Evolutionary conservation across 2,888 invertebrate species (phyloP).

Genomic region (Cheilosia vulpina): DNA sequence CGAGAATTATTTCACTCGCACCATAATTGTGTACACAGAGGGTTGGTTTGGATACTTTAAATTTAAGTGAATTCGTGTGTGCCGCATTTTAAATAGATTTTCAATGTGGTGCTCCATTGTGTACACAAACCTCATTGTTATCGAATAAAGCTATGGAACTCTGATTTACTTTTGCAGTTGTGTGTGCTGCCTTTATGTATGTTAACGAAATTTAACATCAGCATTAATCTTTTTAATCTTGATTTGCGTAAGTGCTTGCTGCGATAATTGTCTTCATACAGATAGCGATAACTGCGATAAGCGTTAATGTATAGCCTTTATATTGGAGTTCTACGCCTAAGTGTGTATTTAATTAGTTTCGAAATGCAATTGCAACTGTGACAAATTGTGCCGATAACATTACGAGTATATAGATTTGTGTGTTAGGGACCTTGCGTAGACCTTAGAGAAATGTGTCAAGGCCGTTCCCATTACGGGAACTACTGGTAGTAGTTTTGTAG

Average conservation of each 20-base stretch:
- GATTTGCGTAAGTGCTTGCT: slow-evolving; percentile 4
- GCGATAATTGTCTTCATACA: not conserved
- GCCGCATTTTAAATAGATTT: slow-evolving; percentile 16
- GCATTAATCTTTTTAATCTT: not conserved
- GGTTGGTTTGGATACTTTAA: slow-evolving; percentile 9
- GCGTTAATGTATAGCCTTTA: no score
- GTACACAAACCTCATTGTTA: slow-evolving; percentile 14
- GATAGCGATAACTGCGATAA: not conserved
- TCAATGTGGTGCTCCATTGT: slow-evolving; percentile 18
- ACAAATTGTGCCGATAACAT: not conserved
- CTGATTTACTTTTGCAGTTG: slow-evolving; percentile 5
- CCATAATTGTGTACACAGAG: not conserved
- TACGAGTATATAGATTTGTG: not conserved
- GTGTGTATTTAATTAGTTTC: not conserved
- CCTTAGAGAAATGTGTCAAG: not conserved
- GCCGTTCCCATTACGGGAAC: no score
- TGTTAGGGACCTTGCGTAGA: not conserved
- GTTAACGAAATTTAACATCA: not conserved
- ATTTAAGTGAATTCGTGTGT: slow-evolving; percentile 14
- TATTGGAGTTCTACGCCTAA: not conserved
- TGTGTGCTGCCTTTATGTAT: not conserved
- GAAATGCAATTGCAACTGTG: slow-evolving; percentile 1
- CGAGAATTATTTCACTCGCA: not conserved
- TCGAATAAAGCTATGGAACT: slow-evolving; percentile 15
- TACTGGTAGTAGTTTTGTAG: no score